Evolutionary conservation across 2,888 invertebrate genomes (phyloP).

Genomic region (Sympetrum striolatum): DNA sequence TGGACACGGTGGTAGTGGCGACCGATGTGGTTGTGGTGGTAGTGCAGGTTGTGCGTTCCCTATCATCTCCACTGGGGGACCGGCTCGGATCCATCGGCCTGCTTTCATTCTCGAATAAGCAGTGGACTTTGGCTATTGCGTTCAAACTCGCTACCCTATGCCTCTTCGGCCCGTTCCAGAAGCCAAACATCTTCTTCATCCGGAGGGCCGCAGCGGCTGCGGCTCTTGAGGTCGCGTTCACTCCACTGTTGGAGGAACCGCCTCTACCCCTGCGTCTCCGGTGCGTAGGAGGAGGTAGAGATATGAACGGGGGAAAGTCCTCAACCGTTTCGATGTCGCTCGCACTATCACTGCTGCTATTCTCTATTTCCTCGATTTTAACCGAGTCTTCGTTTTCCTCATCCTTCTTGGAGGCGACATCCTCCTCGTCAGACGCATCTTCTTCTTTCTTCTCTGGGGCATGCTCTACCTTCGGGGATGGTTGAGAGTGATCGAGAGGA

Average conservation of each 20-base stretch:
- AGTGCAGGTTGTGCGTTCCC: not conserved
- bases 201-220: conserved; percentile 50
- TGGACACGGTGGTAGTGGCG: conserved; percentile 14
- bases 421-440: conserved; percentile 51
- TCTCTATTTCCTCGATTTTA: conserved; percentile 19
- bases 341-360: not conserved
- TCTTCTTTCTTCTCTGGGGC: conserved; percentile 58
- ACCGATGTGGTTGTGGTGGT: conserved; percentile 10
- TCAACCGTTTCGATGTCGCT: not conserved
- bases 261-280: conserved; percentile 51
- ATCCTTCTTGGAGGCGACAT: conserved; percentile 1
- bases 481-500: not conserved
- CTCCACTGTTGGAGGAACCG: conserved; percentile 53
- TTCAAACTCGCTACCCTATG: conserved; percentile 89
- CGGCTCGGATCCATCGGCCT: conserved; percentile 56
- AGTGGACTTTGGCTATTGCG: conserved; percentile 88
- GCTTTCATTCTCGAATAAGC: conserved; percentile 88
- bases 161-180: conserved; percentile 80
- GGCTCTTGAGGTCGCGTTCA: conserved; percentile 53
- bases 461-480: not conserved
- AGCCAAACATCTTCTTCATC: conserved; percentile 69
- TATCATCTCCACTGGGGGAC: not conserved
- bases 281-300: conserved; percentile 2
- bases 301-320: conserved; percentile 1
- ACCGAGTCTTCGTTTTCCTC: not conserved